A percentile compares a stretch with the other conserved stretches of the same genome.
phyloP scores from a whole-genome alignment of 2,888 invertebrate genomes.

The Trachelus tabidus region DNA sequence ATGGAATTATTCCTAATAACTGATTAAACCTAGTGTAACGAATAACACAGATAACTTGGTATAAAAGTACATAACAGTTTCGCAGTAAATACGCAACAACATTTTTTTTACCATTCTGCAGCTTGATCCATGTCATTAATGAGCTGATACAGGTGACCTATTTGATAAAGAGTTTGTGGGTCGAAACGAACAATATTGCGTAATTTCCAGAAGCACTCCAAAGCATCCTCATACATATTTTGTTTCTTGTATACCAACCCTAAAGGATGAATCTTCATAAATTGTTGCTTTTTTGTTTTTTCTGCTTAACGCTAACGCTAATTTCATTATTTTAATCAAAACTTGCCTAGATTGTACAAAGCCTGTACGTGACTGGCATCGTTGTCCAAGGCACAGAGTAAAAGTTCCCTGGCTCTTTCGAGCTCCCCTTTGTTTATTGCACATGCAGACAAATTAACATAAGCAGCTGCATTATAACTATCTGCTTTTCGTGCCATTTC shows the following conservation, averaged over 20 bases:
- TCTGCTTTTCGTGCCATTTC: conserved; percentile 80
- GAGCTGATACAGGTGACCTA: conserved; percentile 81
- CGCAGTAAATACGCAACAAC: neutral
- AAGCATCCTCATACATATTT: conserved; percentile 77
- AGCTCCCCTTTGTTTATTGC: conserved; percentile 76
- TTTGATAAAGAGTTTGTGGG: conserved; percentile 81
- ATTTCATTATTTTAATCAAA: neutral
- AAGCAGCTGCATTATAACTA: conserved; percentile 82
- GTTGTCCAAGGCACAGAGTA: conserved; percentile 80
- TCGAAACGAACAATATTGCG: conserved; percentile 77
- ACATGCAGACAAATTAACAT: conserved; percentile 88
- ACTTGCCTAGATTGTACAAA: conserved; percentile 80
- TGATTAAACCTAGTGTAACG: conserved; percentile 73
- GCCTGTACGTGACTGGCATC: conserved; percentile 88
- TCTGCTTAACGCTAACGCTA: neutral
- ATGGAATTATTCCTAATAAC: conserved; percentile 83
- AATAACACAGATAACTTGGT: conserved; percentile 11
- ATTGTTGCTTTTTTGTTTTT: neutral
- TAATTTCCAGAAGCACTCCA: conserved; percentile 84
- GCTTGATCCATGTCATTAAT: conserved; percentile 73
- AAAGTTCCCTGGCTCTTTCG: conserved; percentile 78
- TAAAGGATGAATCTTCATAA: conserved; percentile 46
- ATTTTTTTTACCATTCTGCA: conserved; percentile 70
- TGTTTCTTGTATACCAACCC: conserved; percentile 78
- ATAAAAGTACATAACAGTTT: conserved; percentile 2